Conservation (phyloP, 2,888 invertebrate genomes). For the Phytoseiulus persimilis region DNA sequence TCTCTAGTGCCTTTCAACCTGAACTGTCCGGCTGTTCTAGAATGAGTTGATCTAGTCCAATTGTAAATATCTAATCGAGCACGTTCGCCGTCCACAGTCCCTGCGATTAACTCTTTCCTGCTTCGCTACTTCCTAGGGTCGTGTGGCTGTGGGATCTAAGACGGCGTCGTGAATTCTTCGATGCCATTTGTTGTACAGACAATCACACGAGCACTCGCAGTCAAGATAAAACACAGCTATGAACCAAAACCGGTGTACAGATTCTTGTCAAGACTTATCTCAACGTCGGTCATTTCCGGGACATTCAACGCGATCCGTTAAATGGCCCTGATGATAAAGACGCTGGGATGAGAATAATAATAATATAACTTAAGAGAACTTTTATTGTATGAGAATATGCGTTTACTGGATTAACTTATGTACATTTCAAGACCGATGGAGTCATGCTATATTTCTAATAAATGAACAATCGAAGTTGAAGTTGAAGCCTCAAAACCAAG, state of each 20-base stretch:
- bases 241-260: not conserved
- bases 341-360: not conserved
- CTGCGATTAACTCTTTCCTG: not conserved
- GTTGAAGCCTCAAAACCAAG: not conserved
- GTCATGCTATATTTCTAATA: not conserved
- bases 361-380: not conserved
- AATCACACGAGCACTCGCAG: not conserved
- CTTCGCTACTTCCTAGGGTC: not conserved
- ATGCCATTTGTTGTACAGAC: not conserved
- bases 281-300: not conserved
- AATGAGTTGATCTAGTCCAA: conserved; percentile 39
- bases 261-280: not conserved
- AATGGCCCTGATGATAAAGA: not conserved
- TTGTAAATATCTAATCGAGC: conserved; percentile 25
- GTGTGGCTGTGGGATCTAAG: not conserved
- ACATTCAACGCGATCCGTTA: not conserved
- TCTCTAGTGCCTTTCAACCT: conserved; percentile 31
- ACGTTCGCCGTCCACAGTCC: conserved; percentile 17
- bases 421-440: not conserved
- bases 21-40: conserved; percentile 18
- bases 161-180: not conserved
- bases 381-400: not conserved
- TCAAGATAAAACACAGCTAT: not conserved
- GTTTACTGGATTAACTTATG: not conserved
- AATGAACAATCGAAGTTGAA: not conserved